Conservation (phyloP, 2,888 invertebrate genomes). For the Agrilus biguttatus region DNA sequence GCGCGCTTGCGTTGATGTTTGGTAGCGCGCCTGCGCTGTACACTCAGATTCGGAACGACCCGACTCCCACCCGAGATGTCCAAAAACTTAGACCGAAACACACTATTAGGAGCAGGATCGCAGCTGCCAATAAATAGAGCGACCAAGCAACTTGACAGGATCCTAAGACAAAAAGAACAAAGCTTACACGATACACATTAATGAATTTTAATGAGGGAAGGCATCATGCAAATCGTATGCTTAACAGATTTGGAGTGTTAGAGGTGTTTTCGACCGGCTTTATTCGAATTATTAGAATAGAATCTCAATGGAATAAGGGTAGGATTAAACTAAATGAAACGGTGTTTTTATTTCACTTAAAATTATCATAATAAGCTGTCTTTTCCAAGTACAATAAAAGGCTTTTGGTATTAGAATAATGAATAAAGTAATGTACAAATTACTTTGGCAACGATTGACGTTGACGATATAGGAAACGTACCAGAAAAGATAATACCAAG, state of each 20-base stretch:
- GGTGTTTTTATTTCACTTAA: too few species aligned
- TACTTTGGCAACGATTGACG: too few species aligned
- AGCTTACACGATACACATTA: neutral
- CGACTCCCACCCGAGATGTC: conserved; percentile 40
- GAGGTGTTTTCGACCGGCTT: neutral
- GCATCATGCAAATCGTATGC: neutral
- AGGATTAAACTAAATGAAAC: too few species aligned
- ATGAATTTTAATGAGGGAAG: neutral
- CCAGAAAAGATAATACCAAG: too few species aligned
- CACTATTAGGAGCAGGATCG: conserved; percentile 35
- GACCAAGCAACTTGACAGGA: conserved; percentile 44
- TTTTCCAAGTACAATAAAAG: too few species aligned
- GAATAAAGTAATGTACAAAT: too few species aligned
- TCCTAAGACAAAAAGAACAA: conserved; percentile 26
- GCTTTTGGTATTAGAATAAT: too few species aligned
- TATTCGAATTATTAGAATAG: too few species aligned
- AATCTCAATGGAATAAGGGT: too few species aligned
- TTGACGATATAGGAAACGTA: too few species aligned
- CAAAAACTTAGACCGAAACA: conserved; percentile 43
- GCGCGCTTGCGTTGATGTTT: too few species aligned
- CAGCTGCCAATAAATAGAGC: conserved; percentile 36
- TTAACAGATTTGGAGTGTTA: neutral
- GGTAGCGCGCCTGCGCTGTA: conserved; percentile 27
- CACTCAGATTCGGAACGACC: conserved; percentile 34
- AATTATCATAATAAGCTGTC: too few species aligned